Base-by-base conservation (phyloP, 2,888 invertebrate genomes). In the Tolmerus cingulatus region DNA sequence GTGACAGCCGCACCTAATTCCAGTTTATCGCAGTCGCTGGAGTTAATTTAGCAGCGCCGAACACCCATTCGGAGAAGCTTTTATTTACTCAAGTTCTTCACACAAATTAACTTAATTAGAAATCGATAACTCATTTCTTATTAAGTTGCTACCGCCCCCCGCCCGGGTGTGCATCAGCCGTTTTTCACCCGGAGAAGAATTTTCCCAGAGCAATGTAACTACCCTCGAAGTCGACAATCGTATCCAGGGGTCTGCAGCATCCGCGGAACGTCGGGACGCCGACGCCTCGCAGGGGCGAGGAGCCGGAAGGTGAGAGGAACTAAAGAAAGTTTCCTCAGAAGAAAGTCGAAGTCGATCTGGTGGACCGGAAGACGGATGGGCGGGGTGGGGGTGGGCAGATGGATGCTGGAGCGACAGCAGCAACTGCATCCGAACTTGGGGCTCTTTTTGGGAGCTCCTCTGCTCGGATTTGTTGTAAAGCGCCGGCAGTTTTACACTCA, bases 21-120 rank as follows among this genome's bases (percentile, higher is more conserved):
- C 81, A 12, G 7, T 81, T 81, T 16, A 51, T 51, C 46, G 16
- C 55, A 46, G 66, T 51, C 46, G 51, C 55, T 27, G 66, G 78
- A 84, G 84, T 84, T 84, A 84, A 84, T 84, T 84, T 84, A 46
- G 19, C 84, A 84, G 23, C 40, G 66, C 12, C 84, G 84, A 74
- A 66, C 84, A 84, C 37, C 84, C 84, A 34, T 84, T 40, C 43
- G 51, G 74, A 23, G 66, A 14, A 46, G 34, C 40, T 74, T 86
- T 86, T 86, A 86, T 86, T 86, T 86, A 86, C 86, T 86, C 76
- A 74, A 86, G 74, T 86, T 86, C 34, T 86, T 86, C 86, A 76
- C 74, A 77, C 77, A 86, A 86, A 86, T 86, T 86, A 86, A 86
- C 55, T 86, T 86, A 86, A 86, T 86, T 86, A 86, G 86, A 86